Evolutionary conservation across 2,113 vertebrate species (phyloP).

Genomic region (Rana temporaria): DNA sequence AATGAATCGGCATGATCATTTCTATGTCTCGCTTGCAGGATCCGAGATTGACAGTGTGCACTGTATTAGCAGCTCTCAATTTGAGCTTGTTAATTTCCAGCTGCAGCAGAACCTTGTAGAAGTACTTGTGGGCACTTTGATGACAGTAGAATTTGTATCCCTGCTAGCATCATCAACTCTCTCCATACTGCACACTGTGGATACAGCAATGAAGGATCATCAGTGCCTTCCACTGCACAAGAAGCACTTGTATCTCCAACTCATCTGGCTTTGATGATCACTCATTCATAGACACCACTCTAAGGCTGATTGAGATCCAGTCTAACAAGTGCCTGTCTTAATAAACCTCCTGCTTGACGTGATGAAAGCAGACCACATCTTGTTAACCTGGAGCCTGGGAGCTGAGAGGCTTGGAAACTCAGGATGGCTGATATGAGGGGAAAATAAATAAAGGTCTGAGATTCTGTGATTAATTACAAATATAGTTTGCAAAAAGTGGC

Average conservation of each 20-base stretch:
- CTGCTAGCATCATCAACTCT: background rate
- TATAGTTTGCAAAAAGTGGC: too few relatives aligned
- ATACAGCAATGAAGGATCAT: slow-evolving; percentile 1
- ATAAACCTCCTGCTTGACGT: slow-evolving; percentile 19
- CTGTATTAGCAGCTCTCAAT: background rate
- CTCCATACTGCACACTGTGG: background rate
- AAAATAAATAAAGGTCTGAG: too few relatives aligned
- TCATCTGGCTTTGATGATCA: slow-evolving; percentile 22
- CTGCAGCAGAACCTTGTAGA: background rate
- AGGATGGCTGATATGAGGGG: background rate
- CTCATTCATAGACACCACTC: slow-evolving; percentile 22
- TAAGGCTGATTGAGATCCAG: slow-evolving; percentile 23
- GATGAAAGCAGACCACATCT: background rate
- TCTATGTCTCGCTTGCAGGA: background rate
- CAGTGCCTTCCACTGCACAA: background rate
- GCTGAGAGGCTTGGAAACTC: background rate
- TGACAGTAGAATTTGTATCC: slow-evolving; percentile 1
- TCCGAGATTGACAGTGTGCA: background rate
- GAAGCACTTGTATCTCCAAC: slow-evolving; percentile 36
- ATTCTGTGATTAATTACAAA: too few relatives aligned
- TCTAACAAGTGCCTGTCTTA: slow-evolving; percentile 32
- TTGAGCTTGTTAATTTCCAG: background rate
- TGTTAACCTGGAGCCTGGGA: slow-evolving; percentile 21
- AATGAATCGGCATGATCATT: background rate
- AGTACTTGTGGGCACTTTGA: slow-evolving; percentile 19